Evolutionary conservation across 2,888 invertebrate genomes (phyloP).

Genomic region (Trachelus iudaicus): DNA sequence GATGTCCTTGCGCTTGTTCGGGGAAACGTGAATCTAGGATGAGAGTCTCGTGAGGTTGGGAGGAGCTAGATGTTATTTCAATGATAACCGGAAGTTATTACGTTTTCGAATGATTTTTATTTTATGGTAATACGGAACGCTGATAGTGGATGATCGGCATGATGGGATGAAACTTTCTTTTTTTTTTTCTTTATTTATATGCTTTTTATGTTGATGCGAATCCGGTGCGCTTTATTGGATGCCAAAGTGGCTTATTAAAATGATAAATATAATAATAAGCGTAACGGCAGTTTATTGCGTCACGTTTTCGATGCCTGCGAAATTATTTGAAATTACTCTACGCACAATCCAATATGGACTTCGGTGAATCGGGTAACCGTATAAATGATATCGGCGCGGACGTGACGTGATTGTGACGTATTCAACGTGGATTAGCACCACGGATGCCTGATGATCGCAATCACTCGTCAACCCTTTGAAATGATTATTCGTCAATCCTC

Average conservation of each 20-base stretch:
- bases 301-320: constrained; percentile 17
- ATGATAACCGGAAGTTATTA: not conserved
- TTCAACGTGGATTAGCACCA: constrained; percentile 23
- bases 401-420: constrained; percentile 45
- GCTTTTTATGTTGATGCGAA: not conserved
- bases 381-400: constrained; percentile 27
- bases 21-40: not conserved
- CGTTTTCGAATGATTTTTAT: not conserved
- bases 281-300: not conserved
- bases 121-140: not conserved
- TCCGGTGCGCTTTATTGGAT: not conserved
- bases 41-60: not conserved
- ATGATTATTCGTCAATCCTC: not conserved
- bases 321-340: constrained; percentile 22
- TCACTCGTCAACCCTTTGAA: not conserved
- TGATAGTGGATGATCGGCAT: not conserved
- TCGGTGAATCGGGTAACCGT: constrained; percentile 25
- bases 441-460: not conserved
- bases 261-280: not conserved
- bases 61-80: not conserved
- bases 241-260: not conserved
- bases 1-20: not conserved
- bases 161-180: not conserved
- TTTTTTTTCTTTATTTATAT: not conserved
- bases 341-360: constrained; percentile 20